A percentile compares a stretch with the other conserved stretches of the same genome.
Evolutionary conservation across 2,888 invertebrate genomes (phyloP).

Genomic region (Odontocolon sp.): DNA sequence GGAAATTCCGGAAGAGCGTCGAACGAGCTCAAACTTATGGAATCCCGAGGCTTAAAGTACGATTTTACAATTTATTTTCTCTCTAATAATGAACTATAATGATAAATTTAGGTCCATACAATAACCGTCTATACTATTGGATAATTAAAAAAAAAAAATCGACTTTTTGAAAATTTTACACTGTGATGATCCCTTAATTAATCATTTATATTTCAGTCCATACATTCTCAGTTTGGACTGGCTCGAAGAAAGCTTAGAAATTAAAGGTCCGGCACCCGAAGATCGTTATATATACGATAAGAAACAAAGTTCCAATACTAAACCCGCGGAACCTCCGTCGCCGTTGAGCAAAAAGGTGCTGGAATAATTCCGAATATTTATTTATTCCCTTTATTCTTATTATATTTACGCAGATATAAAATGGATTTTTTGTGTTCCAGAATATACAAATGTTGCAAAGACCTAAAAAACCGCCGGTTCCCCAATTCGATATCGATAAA

Average conservation of each 20-base stretch:
- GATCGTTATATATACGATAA: conserved; percentile 78
- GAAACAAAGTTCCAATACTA: conserved; percentile 63
- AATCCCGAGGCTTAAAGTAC: conserved; percentile 73
- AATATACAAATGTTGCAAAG: conserved; percentile 82
- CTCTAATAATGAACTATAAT: too few relatives aligned
- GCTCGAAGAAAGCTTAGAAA: conserved; percentile 88
- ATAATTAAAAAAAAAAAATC: too few relatives aligned
- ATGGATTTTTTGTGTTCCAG: conserved; percentile 67
- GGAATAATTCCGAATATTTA: too few relatives aligned
- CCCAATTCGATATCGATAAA: conserved; percentile 68
- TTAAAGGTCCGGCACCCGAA: conserved; percentile 84
- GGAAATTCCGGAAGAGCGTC: conserved; percentile 83
- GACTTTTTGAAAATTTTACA: too few relatives aligned
- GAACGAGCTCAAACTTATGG: conserved; percentile 80
- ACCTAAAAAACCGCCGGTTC: conserved; percentile 76
- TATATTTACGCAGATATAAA: not conserved
- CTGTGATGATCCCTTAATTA: conserved; percentile 27
- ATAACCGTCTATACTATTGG: too few relatives aligned
- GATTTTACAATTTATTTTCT: too few relatives aligned
- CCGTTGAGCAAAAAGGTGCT: conserved; percentile 84
- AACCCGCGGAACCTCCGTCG: conserved; percentile 82
- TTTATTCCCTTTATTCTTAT: conserved; percentile 18
- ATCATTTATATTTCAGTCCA: conserved; percentile 80
- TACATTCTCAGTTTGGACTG: conserved; percentile 87
- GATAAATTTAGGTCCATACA: too few relatives aligned